Conservation (phyloP, 2,888 invertebrate genomes). For the Himalopsyche kuldschensis region DNA sequence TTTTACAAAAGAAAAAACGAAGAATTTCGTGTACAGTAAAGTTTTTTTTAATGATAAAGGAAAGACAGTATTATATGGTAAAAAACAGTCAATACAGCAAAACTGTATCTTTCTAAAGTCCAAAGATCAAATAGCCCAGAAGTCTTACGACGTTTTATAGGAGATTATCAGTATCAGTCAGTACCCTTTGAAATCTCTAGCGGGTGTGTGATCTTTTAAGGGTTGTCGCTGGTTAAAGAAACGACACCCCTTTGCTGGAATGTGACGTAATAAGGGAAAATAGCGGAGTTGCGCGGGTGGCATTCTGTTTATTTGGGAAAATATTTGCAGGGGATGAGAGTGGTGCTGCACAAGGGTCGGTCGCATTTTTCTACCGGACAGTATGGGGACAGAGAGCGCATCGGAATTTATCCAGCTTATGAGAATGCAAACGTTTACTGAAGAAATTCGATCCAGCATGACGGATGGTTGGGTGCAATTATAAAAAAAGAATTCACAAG, state of each 20-base stretch:
- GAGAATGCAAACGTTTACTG: conserved; percentile 22
- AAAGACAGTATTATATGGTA: too few relatives aligned
- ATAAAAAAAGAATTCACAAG: too few relatives aligned
- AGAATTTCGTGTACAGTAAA: too few relatives aligned
- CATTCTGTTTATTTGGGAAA: conserved; percentile 38
- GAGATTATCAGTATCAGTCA: not conserved
- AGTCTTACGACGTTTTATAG: not conserved
- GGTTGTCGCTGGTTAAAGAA: not conserved
- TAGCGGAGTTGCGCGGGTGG: conserved; percentile 24
- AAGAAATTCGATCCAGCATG: conserved; percentile 28
- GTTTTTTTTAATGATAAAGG: too few relatives aligned
- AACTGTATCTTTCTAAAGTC: too few relatives aligned
- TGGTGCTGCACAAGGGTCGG: conserved; percentile 14
- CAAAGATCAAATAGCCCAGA: too few relatives aligned
- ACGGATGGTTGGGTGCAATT: not conserved
- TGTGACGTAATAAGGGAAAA: conserved; percentile 37
- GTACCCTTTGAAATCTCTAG: not conserved
- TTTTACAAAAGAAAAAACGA: too few relatives aligned
- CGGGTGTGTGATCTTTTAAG: not conserved
- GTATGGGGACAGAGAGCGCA: conserved; percentile 15
- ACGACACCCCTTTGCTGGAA: conserved; percentile 27
- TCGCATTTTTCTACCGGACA: conserved; percentile 32
- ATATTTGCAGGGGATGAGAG: conserved; percentile 29
- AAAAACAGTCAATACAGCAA: too few relatives aligned
- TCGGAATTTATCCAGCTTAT: conserved; percentile 32